phyloP scores from a whole-genome alignment of 2,797 vertebrate genomes.

The Zalophus californianus region DNA sequence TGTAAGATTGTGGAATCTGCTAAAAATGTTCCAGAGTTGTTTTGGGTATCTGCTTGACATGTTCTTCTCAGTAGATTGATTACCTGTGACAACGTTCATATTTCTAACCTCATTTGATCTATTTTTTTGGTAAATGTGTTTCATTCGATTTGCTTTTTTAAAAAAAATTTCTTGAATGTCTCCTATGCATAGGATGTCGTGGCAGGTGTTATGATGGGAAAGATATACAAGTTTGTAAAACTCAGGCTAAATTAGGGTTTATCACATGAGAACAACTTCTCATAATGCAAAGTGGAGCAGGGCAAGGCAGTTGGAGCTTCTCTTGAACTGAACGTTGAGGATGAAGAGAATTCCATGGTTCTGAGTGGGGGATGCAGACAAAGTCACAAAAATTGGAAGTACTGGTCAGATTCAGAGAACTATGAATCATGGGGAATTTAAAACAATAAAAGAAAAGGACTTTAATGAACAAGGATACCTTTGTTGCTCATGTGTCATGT shows the following conservation, averaged over 20 bases:
- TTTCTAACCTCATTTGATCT: slow-evolving; percentile 10
- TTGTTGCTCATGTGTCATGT: not conserved
- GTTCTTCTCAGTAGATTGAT: not conserved
- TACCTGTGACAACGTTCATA: not conserved
- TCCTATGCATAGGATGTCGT: not conserved
- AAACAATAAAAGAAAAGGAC: slow-evolving; percentile 23
- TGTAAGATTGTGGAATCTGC: not conserved
- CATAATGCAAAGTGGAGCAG: not conserved
- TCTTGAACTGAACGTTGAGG: not conserved
- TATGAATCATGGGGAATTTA: not conserved
- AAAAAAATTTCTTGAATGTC: not conserved
- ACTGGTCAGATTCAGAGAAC: not conserved
- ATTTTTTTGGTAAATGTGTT: slow-evolving; percentile 55
- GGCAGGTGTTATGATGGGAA: not conserved
- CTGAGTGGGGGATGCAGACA: not conserved
- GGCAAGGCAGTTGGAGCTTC: not conserved
- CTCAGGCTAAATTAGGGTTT: not conserved
- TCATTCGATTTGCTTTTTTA: not conserved
- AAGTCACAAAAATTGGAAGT: not conserved
- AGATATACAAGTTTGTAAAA: not conserved
- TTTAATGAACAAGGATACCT: not conserved
- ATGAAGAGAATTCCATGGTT: not conserved
- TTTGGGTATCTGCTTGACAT: not conserved
- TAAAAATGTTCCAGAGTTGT: not conserved
- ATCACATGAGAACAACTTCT: not conserved